A percentile compares a stretch with the other conserved stretches of the same genome.
phyloP scores from a whole-genome alignment of 2,797 vertebrate genomes.

The Micropoecilia bifurca region DNA sequence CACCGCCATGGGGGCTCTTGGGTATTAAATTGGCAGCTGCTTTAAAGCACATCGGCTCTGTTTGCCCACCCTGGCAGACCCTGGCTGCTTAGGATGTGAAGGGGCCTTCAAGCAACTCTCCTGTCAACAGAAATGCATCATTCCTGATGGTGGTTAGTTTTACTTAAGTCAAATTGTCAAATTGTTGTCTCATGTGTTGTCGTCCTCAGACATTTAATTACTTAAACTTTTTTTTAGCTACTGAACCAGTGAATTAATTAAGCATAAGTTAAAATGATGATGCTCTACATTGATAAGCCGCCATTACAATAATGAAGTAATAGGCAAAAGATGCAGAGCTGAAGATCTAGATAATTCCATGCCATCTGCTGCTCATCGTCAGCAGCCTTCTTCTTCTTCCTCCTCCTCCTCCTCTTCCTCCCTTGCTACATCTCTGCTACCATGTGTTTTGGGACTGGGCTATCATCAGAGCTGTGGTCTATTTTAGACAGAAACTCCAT shows the following conservation, averaged over 20 bases:
- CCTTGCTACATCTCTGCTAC: conserved; percentile 43
- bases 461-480: conserved; percentile 63
- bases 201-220: neutral
- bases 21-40: neutral
- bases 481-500: conserved; percentile 73
- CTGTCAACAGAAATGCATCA: conserved; percentile 6
- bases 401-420: conserved; percentile 50
- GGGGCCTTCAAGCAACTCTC: neutral
- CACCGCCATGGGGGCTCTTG: neutral
- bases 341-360: conserved; percentile 67
- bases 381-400: conserved; percentile 38
- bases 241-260: neutral
- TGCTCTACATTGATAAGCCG: conserved; percentile 17
- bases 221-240: conserved; percentile 1
- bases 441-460: conserved; percentile 70
- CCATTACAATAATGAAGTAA: conserved; percentile 34
- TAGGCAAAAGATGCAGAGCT: conserved; percentile 48
- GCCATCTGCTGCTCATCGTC: conserved; percentile 68
- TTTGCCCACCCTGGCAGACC: neutral
- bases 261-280: conserved; percentile 11
- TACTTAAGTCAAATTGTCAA: conserved; percentile 16
- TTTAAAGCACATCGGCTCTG: neutral
- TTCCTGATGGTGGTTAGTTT: neutral
- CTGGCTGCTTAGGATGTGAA: neutral
- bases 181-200: neutral